Conservation (phyloP, 2,113 vertebrate species). For the Spermophilus dauricus region DNA sequence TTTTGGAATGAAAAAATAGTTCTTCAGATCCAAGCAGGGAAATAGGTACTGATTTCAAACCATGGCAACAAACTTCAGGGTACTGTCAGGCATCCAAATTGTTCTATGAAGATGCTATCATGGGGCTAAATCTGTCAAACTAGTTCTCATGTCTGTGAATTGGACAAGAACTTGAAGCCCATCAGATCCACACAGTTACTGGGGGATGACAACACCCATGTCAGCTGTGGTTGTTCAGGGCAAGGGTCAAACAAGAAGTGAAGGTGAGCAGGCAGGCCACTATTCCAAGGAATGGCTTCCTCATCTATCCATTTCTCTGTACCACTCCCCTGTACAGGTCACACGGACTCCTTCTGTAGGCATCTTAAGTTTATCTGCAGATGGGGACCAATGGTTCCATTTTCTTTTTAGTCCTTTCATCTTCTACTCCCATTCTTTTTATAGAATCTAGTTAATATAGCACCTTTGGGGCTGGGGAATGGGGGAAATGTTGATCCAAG, state of each 20-base stretch:
- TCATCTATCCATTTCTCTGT: conserved; percentile 11
- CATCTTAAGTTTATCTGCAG: conserved; percentile 72
- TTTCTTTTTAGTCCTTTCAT: conserved; percentile 43
- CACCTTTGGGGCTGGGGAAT: not conserved
- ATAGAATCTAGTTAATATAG: conserved; percentile 53
- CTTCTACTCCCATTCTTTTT: conserved; percentile 41
- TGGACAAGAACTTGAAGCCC: conserved; percentile 96
- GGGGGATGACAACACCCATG: conserved; percentile 96
- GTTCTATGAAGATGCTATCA: conserved; percentile 97
- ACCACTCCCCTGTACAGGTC: conserved; percentile 79
- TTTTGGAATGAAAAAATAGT: conserved; percentile 93
- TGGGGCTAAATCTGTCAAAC: conserved; percentile 97
- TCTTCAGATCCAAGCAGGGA: conserved; percentile 92
- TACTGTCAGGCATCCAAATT: conserved; percentile 92
- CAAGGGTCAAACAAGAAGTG: conserved; percentile 96
- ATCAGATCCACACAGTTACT: conserved; percentile 96
- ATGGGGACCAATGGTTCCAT: conserved; percentile 43
- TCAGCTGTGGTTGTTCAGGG: conserved; percentile 96
- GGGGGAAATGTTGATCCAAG: not conserved
- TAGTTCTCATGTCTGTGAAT: conserved; percentile 96
- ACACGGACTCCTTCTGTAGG: conserved; percentile 80
- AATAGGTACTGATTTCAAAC: conserved; percentile 91
- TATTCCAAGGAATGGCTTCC: not conserved
- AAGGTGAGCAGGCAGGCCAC: conserved; percentile 66
- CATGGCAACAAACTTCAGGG: conserved; percentile 92